A percentile compares a stretch with the other conserved stretches of the same genome.
Evolutionary conservation across 2,113 vertebrate genomes (phyloP).

Genomic region (Clinocottus analis): DNA sequence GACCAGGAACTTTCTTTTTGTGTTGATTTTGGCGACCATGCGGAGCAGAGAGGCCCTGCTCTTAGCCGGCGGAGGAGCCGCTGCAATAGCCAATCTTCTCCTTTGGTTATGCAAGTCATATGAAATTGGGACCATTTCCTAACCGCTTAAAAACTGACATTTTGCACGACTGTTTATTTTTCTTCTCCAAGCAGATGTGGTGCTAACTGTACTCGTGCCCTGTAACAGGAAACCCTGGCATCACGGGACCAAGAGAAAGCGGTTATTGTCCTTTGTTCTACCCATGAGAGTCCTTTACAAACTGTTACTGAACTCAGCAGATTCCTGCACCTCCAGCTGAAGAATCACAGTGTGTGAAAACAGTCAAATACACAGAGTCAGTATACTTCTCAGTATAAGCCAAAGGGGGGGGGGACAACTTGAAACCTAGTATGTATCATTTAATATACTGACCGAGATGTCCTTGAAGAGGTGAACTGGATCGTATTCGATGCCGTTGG

Average conservation of each 20-base stretch:
- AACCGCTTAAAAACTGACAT: background rate
- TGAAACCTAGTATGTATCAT: background rate
- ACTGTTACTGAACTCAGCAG: conserved; percentile 29
- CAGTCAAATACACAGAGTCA: background rate
- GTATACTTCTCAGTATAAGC: conserved; percentile 4
- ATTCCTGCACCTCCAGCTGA: conserved; percentile 45
- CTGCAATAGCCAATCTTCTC: background rate
- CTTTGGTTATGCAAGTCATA: background rate
- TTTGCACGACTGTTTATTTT: background rate
- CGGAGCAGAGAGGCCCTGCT: background rate
- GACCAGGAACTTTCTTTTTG: background rate
- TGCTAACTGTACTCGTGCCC: background rate
- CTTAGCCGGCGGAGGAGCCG: too few species aligned
- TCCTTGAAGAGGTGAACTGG: conserved; percentile 89
- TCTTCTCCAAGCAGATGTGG: background rate
- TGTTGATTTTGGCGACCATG: background rate
- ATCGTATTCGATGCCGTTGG: conserved; percentile 87
- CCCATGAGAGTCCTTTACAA: conserved; percentile 3
- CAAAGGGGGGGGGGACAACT: background rate
- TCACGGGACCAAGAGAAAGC: background rate
- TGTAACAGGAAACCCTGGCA: conserved; percentile 25
- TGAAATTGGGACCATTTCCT: background rate
- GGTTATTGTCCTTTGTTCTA: conserved; percentile 30
- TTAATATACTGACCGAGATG: conserved; percentile 82
- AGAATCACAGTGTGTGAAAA: conserved; percentile 8